A percentile compares a stretch with the other conserved stretches of the same genome.
Evolutionary conservation across 2,888 invertebrate genomes (phyloP).

Genomic region (Heliconius cydno): DNA sequence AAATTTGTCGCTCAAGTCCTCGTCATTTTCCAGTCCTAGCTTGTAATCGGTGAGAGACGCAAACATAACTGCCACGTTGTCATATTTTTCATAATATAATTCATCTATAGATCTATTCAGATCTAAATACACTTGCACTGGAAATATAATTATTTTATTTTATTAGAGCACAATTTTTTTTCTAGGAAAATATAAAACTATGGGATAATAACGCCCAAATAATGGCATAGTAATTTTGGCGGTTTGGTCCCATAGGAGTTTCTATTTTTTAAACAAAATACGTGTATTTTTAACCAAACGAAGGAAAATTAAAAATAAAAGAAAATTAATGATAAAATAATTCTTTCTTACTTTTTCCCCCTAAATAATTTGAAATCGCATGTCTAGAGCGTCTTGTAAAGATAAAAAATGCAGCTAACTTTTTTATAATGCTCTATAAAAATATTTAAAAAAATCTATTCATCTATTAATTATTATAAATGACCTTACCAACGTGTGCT

Average conservation of each 20-base stretch:
- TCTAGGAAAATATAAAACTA: background rate
- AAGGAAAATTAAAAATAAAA: too few relatives aligned
- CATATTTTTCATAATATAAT: conserved; percentile 94
- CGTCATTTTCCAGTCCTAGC: conserved; percentile 85
- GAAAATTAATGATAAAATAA: too few relatives aligned
- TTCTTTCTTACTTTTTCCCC: too few relatives aligned
- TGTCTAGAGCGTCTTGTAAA: background rate
- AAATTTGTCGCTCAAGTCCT: conserved; percentile 86
- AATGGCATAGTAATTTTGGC: too few relatives aligned
- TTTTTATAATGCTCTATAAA: background rate
- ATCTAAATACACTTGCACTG: conserved; percentile 91
- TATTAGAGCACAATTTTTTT: background rate
- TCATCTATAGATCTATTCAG: conserved; percentile 88
- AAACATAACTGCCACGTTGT: conserved; percentile 97
- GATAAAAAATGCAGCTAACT: background rate
- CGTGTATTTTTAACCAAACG: too few relatives aligned
- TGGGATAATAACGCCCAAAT: too few relatives aligned
- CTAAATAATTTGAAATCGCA: background rate
- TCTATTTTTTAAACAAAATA: too few relatives aligned
- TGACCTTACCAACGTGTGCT: conserved; percentile 91
- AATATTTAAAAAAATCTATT: background rate
- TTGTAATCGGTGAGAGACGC: conserved; percentile 95
- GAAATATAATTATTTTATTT: conserved; percentile 43
- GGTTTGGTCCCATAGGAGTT: too few relatives aligned
- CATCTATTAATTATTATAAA: background rate